Conservation (phyloP, 1,140 invertebrate species). For the Neodiprion fabricii region DNA sequence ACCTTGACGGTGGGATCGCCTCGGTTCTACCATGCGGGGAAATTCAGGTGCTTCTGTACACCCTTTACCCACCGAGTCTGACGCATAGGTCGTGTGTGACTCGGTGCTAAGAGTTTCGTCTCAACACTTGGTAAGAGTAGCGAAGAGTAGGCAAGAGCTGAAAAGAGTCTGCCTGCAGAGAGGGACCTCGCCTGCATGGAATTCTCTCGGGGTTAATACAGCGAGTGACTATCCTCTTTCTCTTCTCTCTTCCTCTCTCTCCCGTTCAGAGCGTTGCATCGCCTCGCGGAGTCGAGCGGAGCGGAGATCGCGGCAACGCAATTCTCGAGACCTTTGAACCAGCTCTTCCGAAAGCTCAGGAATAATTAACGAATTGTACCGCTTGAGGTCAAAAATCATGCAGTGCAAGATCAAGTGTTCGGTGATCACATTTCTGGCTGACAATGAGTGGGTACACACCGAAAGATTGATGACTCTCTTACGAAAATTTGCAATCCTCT, state of each 20-base stretch:
- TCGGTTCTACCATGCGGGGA: neutral
- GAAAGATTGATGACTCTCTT: too few relatives aligned
- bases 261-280: slow-evolving; percentile 25
- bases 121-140: slow-evolving; percentile 5
- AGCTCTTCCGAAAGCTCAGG: slow-evolving; percentile 20
- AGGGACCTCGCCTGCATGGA: neutral
- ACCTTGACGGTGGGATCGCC: neutral
- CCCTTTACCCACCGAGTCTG: neutral
- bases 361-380: neutral
- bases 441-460: too few relatives aligned
- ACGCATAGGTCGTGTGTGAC: neutral
- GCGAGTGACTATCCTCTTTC: slow-evolving; percentile 15
- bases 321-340: slow-evolving; percentile 42
- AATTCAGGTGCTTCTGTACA: slow-evolving; percentile 7
- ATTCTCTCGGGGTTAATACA: neutral
- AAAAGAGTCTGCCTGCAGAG: neutral
- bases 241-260: slow-evolving; percentile 24
- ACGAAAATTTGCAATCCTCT: too few relatives aligned
- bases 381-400: too few relatives aligned
- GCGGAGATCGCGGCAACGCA: slow-evolving; percentile 19
- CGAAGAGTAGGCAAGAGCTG: slow-evolving; percentile 1
- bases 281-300: slow-evolving; percentile 18
- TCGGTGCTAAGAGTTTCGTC: slow-evolving; percentile 3
- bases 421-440: too few relatives aligned
- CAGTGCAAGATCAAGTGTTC: too few relatives aligned